Evolutionary conservation across 2,797 vertebrate genomes (phyloP).

Genomic region (Acanthopagrus latus): DNA sequence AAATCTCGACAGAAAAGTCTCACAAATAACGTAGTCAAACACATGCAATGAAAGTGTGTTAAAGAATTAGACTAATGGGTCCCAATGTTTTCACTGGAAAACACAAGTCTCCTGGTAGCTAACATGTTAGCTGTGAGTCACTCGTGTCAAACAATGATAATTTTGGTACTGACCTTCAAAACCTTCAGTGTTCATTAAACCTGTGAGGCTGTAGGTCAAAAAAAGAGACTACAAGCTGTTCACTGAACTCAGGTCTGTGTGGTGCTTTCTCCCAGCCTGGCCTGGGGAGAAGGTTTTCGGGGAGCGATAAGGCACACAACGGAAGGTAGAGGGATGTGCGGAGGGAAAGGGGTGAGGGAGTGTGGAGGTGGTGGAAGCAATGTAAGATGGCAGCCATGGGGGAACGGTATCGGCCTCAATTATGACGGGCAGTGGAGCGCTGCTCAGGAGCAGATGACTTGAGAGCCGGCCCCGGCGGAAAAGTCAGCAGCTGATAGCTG

Average conservation of each 20-base stretch:
- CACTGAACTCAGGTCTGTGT: constrained; percentile 20
- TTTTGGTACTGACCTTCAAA: constrained; percentile 12
- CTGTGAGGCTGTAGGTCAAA: neutral
- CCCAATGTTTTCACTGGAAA: neutral
- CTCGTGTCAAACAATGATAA: neutral
- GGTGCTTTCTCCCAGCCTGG: constrained; percentile 35
- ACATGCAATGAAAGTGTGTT: constrained; percentile 1
- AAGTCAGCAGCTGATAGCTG: constrained; percentile 79
- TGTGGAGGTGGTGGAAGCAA: constrained; percentile 12
- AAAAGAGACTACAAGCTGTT: constrained; percentile 20
- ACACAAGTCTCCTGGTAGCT: neutral
- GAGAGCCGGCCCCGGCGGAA: constrained; percentile 73
- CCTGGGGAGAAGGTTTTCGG: constrained; percentile 53
- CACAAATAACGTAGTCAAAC: constrained; percentile 35
- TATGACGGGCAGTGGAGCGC: constrained; percentile 83
- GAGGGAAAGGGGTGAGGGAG: constrained; percentile 8
- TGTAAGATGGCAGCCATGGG: constrained; percentile 76
- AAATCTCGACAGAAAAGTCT: constrained; percentile 26
- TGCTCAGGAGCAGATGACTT: constrained; percentile 80
- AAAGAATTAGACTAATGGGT: neutral
- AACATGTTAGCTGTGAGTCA: neutral
- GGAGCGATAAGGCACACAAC: constrained; percentile 61
- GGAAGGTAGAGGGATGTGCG: constrained; percentile 38
- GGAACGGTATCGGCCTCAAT: constrained; percentile 83
- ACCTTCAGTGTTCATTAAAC: constrained; percentile 3